Conservation (phyloP, 2,113 vertebrate genomes). For the Ammodytes marinus region DNA sequence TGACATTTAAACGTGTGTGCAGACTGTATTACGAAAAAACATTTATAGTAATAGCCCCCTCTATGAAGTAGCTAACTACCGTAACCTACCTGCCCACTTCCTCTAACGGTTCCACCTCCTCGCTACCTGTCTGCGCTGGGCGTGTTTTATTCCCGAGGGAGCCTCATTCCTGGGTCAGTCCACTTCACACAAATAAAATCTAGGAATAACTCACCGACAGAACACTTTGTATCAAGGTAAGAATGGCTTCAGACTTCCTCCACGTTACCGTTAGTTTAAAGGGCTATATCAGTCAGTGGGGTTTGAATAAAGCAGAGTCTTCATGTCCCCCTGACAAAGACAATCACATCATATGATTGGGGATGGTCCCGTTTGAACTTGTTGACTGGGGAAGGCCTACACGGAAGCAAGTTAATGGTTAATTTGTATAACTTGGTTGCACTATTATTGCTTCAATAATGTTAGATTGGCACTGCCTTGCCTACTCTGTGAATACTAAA, state of each 20-base stretch:
- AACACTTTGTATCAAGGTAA: conserved; percentile 55
- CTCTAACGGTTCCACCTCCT: conserved; percentile 1
- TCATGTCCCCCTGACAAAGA: background rate
- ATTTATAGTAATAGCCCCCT: too few species aligned
- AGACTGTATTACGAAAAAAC: too few species aligned
- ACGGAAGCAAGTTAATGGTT: background rate
- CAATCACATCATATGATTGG: background rate
- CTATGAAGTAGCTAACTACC: too few species aligned
- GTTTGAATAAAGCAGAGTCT: background rate
- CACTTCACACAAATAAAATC: conserved; percentile 11
- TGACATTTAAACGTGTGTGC: too few species aligned
- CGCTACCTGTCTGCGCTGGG: conserved; percentile 60
- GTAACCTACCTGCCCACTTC: background rate
- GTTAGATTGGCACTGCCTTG: background rate
- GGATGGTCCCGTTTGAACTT: background rate
- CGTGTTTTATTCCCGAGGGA: conserved; percentile 40
- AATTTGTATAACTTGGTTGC: background rate
- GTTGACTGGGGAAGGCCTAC: background rate
- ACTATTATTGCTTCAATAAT: background rate
- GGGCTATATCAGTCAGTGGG: background rate
- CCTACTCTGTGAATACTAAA: background rate
- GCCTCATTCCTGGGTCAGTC: conserved; percentile 4
- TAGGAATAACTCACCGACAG: conserved; percentile 20
- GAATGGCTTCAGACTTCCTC: conserved; percentile 1
- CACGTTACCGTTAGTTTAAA: background rate